Evolutionary conservation across 2,888 invertebrate genomes (phyloP), one percentile per base, ranked within the genome.

Genomic region (Xestoiulus laeticollis): DNA sequence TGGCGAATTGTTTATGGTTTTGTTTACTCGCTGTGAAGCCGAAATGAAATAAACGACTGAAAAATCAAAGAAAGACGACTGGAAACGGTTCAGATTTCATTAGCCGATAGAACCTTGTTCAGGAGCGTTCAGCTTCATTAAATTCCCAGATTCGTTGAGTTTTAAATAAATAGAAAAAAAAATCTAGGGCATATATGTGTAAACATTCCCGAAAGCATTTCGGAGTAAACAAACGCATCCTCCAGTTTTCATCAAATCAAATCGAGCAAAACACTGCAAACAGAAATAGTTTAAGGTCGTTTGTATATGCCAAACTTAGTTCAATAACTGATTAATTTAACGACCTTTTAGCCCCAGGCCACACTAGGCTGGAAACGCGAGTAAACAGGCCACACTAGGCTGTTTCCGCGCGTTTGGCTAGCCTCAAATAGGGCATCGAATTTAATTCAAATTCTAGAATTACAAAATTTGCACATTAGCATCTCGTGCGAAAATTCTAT

Each of bases 1-100:
- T 59, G 59, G 59, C 59, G n/a, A 16, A n/a, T 59, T 59, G 59
- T 59, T 59, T 59, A 59, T 59, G 59, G 59, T 19, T 59, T 59
- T 59, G 59, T 59, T 59, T 59, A 59, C 59, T 59, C 19, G 59
- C 59, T 59, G 59, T 59, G 59, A 59, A 59, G n/a, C n/a, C 59
- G n/a, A 59, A 59, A 59, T 59, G 59, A 59, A 59, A 59, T 59
- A 59, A 59, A 59, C 12, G 19, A 59, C 59, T 59, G 59, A 59
- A 59, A 59, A 59, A 59, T 59, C n/a, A 59, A n/a, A 59, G 59
- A 59, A 48, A 8, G 48, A 16, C 48, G 48, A 2, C 48, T 48
- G 48, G 16, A 48, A 59, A 59, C 19, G n/a, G 59, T n/a, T 59
- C 59, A 6, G 59, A 59, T 59, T 59, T 59, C 59, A 59, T 59